phyloP scores from a whole-genome alignment of 2,113 vertebrate genomes.

The Callocephalon fimbriatum region DNA sequence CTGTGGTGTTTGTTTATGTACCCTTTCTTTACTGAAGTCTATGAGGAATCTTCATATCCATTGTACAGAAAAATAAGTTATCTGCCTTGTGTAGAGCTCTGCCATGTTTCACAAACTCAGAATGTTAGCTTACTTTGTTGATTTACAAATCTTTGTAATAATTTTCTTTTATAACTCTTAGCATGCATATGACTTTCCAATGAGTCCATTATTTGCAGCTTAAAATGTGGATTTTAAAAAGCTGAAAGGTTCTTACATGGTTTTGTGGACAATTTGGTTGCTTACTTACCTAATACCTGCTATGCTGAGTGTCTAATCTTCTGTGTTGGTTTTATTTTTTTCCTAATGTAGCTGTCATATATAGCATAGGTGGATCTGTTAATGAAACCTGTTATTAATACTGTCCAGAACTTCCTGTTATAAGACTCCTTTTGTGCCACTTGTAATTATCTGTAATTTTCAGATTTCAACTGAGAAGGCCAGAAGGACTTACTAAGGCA shows the following conservation, averaged over 20 bases:
- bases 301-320: background rate
- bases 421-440: background rate
- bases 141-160: background rate
- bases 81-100: background rate
- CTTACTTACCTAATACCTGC: background rate
- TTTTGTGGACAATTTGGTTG: background rate
- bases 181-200: background rate
- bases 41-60: fast-evolving
- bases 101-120: background rate
- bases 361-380: background rate
- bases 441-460: conserved; percentile 46
- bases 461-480: conserved; percentile 17
- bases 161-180: background rate
- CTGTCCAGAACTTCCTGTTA: conserved; percentile 22
- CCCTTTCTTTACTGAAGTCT: background rate
- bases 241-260: background rate
- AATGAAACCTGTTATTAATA: conserved; percentile 43
- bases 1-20: background rate
- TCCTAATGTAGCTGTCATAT: background rate
- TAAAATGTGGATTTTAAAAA: background rate
- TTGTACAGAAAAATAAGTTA: background rate
- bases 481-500: background rate
- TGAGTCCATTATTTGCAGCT: background rate
- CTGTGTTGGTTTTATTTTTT: background rate
- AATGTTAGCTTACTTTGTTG: background rate